Base-by-base conservation (phyloP, 37 sponge, comb jelly and placozoan genomes). In the Beroe forskalii region DNA sequence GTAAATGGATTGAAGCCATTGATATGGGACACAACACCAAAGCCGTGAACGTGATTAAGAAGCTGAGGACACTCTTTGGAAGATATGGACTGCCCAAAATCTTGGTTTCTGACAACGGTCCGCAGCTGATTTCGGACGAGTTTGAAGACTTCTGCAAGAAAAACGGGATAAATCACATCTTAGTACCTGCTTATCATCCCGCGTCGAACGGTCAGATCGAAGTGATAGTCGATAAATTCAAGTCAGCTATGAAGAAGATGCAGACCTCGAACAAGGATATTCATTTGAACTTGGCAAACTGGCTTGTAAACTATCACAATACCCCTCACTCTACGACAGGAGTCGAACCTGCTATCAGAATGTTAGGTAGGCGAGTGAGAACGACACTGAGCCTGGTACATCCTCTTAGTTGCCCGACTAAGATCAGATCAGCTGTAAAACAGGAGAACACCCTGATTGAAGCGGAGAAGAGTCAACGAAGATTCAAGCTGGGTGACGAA, bases 61-160 rank as follows among this genome's bases (percentile, higher is more conserved):
- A 4, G 37, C 30, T 80, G 30, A 44, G 55, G 20, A 14, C 35
- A 9, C 27, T 69, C 27, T 69, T 69, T 35, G 38, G 37, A 36
- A 27, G 72, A 4, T 35, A 12, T 35, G 72, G 72, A 12, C 4
- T 69, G 19, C 72, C 72, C 20, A 36, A 32, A 32, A n/a, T 20
- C 44, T 9, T 92, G 0, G 90, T 92, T 14, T 60, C 90, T 39
- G 90, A 92, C 60, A 92, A 92, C 24, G 90, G 92, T 4, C 67
- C 92, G 0, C 92, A 92, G 69, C 89, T 92, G 41, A 63, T 40
- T 1, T 40, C 90, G 1, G 27, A 89, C 37, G 90, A 89, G 48
- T 89, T 89, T 3, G 40, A 41, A 27, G 0, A 14, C 4, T 92
- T 89, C 35, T 22, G 32, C 40, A 91, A 89, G 27, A 27, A 12